Percentiles rank a stretch among this genome's conserved stretches.
These are phyloP conservation scores for Oceanodroma leucorhoa DNA, from an alignment of 2,797 vertebrate genomes.

Conservation along the genomic window DNA sequence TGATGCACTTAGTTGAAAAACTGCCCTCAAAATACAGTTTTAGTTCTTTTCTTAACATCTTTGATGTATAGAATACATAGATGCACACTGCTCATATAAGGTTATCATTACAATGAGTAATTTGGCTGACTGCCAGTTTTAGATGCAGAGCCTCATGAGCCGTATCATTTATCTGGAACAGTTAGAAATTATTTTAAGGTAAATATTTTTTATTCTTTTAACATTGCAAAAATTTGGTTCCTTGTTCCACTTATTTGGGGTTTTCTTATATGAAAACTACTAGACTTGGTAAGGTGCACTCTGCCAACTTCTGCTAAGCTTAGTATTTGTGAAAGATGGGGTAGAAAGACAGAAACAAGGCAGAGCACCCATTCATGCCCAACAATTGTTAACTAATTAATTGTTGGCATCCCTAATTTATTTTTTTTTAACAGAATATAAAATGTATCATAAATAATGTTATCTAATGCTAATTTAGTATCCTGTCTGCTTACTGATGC, in stretches of 20 bases:
- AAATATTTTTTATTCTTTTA: slow-evolving; percentile 43
- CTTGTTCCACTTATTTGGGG: background rate
- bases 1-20: slow-evolving; percentile 51
- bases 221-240: slow-evolving; percentile 14
- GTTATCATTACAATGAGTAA: slow-evolving; percentile 39
- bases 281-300: background rate
- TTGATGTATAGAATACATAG: slow-evolving; percentile 58
- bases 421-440: background rate
- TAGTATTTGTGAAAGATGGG: background rate
- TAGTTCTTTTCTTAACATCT: slow-evolving; percentile 59
- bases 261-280: slow-evolving; percentile 41
- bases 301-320: background rate
- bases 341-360: background rate
- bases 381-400: background rate
- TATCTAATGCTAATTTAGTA: background rate
- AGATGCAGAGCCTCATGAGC: slow-evolving; percentile 27
- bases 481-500: background rate
- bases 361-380: background rate
- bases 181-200: slow-evolving; percentile 59
- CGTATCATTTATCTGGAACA: slow-evolving; percentile 25
- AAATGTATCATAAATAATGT: background rate
- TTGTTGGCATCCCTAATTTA: background rate
- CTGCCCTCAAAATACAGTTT: slow-evolving; percentile 65
- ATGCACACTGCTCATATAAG: slow-evolving; percentile 34
- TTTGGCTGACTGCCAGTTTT: slow-evolving; percentile 55